Evolutionary conservation across 2,113 vertebrate genomes (phyloP).

Genomic region (Shinisaurus crocodilurus): DNA sequence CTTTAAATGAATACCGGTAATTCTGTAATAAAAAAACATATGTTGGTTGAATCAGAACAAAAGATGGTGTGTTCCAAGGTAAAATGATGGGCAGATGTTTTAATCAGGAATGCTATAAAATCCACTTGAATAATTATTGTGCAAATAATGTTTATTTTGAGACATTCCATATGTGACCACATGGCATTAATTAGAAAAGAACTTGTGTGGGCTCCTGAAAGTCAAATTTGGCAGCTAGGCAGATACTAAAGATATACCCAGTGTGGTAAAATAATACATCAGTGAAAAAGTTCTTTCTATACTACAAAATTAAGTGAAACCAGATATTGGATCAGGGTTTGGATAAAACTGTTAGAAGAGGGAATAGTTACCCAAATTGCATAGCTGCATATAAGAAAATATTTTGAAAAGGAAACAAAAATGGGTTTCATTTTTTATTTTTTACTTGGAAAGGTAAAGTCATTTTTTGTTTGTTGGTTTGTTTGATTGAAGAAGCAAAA

Average conservation of each 20-base stretch:
- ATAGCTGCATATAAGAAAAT: neutral
- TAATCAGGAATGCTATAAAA: slow-evolving; percentile 19
- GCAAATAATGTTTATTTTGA: slow-evolving; percentile 5
- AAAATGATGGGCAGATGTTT: slow-evolving; percentile 33
- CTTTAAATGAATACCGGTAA: too few relatives aligned
- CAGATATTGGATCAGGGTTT: neutral
- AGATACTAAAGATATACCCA: neutral
- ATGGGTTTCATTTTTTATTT: neutral
- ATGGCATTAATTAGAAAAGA: slow-evolving; percentile 31
- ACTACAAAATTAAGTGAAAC: neutral
- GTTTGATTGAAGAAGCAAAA: neutral
- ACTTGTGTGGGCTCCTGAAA: neutral
- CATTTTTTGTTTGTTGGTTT: too few relatives aligned
- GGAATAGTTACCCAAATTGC: neutral
- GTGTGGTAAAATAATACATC: neutral
- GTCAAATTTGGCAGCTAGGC: slow-evolving; percentile 24
- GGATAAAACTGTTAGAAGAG: neutral
- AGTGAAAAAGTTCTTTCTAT: neutral
- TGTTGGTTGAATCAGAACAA: neutral
- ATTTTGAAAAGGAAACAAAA: neutral
- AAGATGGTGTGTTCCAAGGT: neutral
- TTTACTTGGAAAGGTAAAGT: neutral
- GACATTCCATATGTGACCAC: slow-evolving; percentile 7
- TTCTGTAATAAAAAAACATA: too few relatives aligned
- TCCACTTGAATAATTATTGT: neutral